Evolutionary conservation across 1,140 invertebrate genomes (phyloP), one percentile per base, ranked within the genome.

Genomic region (Kradibia gibbosae): DNA sequence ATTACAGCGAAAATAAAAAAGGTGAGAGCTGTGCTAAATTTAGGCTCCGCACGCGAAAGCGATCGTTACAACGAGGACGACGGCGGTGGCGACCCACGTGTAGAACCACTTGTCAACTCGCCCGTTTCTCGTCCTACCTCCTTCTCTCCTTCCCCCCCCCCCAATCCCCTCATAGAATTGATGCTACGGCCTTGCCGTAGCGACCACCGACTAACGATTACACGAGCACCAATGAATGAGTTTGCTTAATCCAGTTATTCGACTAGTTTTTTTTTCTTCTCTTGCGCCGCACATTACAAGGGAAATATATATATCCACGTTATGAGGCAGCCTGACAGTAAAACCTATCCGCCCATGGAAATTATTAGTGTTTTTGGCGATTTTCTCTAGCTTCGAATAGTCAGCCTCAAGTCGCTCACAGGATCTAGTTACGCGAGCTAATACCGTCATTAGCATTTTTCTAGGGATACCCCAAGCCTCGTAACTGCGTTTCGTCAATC

Each of bases 101-200:
- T 65, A 53, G 11, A 65, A 67, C 31, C 57, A 74, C 79, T 81
- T 81, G 79, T 81, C 45, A 31, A 80, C 75, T 72, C 13, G 25
- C 11, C 45, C 60, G 42, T 42, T 13, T 36, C 28, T 36, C 28
- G 0, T 45, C n/a, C 53, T 5, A n/a, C 36, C 28, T 13, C 65
- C 4, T n/a, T n/a, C 28, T 25, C 57, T 50, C 65, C 11, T 28
- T n/a, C 15, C 28, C 3, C 25, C 17, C 57, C 36, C n/a, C 28
- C n/a, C n/a, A n/a, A n/a, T n/a, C n/a, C n/a, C n/a, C n/a, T n/a
- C n/a, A n/a, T n/a, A n/a, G n/a, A n/a, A n/a, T n/a, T n/a, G n/a
- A n/a, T n/a, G n/a, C n/a, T n/a, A n/a, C n/a, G n/a, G n/a, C n/a
- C n/a, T n/a, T n/a, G n/a, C n/a, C n/a, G n/a, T n/a, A n/a, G n/a